Evolutionary conservation across 1,140 invertebrate genomes (phyloP), one percentile per base, ranked within the genome.

Genomic region (Drosophila grimshawi): DNA sequence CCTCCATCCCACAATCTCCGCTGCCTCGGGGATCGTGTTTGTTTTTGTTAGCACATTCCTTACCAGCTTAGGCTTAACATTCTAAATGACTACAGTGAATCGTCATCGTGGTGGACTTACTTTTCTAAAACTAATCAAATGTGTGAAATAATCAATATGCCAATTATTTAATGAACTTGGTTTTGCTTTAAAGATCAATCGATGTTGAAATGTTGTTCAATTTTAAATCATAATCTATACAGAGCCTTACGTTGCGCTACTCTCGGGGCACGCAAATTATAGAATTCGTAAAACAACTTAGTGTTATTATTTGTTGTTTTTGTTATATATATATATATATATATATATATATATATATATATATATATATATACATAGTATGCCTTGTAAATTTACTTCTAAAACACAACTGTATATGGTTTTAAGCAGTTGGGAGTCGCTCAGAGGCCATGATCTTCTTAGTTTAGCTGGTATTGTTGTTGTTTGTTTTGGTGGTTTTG

Each of bases 1-100:
- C 19, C 46, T 62, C 30, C 45, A 57, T 64, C 48, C 45, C 32
- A 39, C 46, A 8, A n/a, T 43, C 39, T 41, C 10, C n/a, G 45
- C 53, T 60, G 53, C 29, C 53, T 27, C 37, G n/a, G 11, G 51
- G 37, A 35, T 5, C 8, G 33, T 8, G 27, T 63, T 52, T 51
- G 19, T 4, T 62, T 62, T 37, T 5, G 11, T 51, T 35, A 41
- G 35, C 52, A 30, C 48, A 30, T 32, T 30, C 35, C 64, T 61
- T 78, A 49, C 62, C 52, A 63, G 52, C 71, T 73, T 63, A 73
- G 43, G 35, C 60, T 81, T 65, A 72, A 83, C 70, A 79, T 73
- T 76, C 71, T 88, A 76, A 60, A 82, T 76, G 79, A 88, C 80
- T 88, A 79, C 86, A 65, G 53, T 80, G 62, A 76, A 68, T 71